These are phyloP conservation scores for Chamaea fasciata DNA, from an alignment of 2,113 vertebrate species.

Conservation along the genomic window DNA sequence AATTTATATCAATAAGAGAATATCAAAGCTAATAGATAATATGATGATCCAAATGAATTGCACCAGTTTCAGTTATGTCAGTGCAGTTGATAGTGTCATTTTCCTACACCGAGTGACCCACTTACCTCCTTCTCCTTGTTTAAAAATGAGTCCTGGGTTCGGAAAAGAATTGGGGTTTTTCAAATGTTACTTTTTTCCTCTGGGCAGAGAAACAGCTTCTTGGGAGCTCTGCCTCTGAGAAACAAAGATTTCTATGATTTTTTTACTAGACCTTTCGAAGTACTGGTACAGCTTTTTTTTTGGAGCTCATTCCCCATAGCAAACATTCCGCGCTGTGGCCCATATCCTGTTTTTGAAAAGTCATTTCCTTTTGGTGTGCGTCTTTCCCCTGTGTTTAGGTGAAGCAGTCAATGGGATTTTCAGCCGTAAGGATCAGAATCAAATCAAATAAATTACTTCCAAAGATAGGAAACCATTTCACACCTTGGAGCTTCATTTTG, in stretches of 20 bases:
- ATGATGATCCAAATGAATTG: neutral
- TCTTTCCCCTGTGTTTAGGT: neutral
- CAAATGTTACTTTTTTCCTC: neutral
- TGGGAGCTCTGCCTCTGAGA: neutral
- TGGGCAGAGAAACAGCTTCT: neutral
- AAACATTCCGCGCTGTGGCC: neutral
- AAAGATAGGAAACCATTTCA: constrained; percentile 40
- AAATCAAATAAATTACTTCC: constrained; percentile 46
- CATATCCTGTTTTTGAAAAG: constrained; percentile 21
- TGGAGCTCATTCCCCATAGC: neutral
- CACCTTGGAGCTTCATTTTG: constrained; percentile 23
- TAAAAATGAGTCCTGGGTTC: neutral
- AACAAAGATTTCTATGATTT: neutral
- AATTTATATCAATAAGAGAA: neutral
- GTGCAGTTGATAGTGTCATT: neutral
- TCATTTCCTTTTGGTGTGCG: neutral
- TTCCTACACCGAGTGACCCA: neutral
- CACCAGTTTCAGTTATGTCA: neutral
- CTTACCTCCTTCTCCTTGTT: neutral
- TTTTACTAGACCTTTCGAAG: neutral
- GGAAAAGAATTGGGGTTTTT: neutral
- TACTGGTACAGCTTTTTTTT: neutral
- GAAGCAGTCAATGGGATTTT: constrained; percentile 9
- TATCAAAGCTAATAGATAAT: neutral
- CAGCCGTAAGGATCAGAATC: neutral